A percentile compares a stretch with the other conserved stretches of the same genome.
These are phyloP conservation scores for Liodrosophila aerea DNA, from an alignment of 2,888 invertebrate species.

Conservation along the genomic window DNA sequence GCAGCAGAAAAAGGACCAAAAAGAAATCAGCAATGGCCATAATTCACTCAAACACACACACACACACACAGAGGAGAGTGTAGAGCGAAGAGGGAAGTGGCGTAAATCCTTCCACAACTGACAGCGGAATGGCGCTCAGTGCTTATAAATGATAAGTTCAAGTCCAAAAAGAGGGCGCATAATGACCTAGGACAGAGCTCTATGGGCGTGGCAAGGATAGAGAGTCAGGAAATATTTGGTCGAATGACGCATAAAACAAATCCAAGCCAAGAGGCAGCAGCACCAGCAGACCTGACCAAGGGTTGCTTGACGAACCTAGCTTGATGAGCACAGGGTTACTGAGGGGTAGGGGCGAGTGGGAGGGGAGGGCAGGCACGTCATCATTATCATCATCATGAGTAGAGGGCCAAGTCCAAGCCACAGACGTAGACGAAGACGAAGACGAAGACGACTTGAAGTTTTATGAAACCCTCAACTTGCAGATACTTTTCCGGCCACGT, in stretches of 20 bases:
- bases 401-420: conserved; percentile 31
- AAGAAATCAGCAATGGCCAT: conserved; percentile 72
- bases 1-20: conserved; percentile 58
- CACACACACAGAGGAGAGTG: conserved; percentile 26
- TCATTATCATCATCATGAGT: conserved; percentile 15
- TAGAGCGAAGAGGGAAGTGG: conserved; percentile 37
- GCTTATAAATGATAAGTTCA: conserved; percentile 75
- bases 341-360: conserved; percentile 3
- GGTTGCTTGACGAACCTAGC: conserved; percentile 64
- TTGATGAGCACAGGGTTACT: conserved; percentile 34
- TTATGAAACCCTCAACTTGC: conserved; percentile 61
- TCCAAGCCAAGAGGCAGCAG: conserved; percentile 58
- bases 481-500: conserved; percentile 47
- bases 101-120: conserved; percentile 74
- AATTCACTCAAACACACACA: conserved; percentile 73
- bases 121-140: conserved; percentile 72
- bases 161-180: conserved; percentile 54
- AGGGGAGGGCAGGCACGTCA: conserved; percentile 11
- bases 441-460: conserved; percentile 58
- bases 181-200: conserved; percentile 64
- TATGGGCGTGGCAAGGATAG: conserved; percentile 7
- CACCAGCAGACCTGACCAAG: conserved; percentile 40
- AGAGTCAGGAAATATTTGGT: conserved; percentile 65
- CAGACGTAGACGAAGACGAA: too few species aligned
- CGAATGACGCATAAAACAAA: conserved; percentile 72